Evolutionary conservation across 2,113 vertebrate species (phyloP).

Genomic region (Osmerus mordax): DNA sequence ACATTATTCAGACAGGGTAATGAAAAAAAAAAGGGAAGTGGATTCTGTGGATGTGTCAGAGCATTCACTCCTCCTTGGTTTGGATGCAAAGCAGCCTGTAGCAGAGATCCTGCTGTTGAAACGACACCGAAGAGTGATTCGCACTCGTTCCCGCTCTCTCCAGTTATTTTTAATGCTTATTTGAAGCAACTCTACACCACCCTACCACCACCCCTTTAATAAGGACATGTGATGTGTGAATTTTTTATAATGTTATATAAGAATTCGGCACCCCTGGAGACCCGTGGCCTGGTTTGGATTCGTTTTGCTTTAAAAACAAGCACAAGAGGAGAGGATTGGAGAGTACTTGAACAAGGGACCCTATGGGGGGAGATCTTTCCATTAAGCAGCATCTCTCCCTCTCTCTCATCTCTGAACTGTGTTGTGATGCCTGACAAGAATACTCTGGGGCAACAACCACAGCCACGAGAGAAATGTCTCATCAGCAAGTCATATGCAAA

Average conservation of each 20-base stretch:
- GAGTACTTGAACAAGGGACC: slow-evolving; percentile 34
- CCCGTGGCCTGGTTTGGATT: slow-evolving; percentile 66
- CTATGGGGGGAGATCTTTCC: slow-evolving; percentile 65
- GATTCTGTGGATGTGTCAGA: slow-evolving; percentile 26
- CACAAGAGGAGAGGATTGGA: slow-evolving; percentile 30
- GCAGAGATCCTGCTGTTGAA: slow-evolving; percentile 27
- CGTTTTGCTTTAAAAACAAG: slow-evolving; percentile 65
- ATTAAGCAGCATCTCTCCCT: slow-evolving; percentile 51
- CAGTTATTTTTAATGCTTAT: slow-evolving; percentile 59
- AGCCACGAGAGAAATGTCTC: slow-evolving; percentile 58
- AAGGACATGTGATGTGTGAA: slow-evolving; percentile 72
- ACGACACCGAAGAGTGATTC: slow-evolving; percentile 17
- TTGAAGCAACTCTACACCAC: slow-evolving; percentile 28
- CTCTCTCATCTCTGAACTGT: slow-evolving; percentile 67
- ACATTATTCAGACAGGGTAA: slow-evolving; percentile 48
- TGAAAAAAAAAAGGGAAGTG: slow-evolving; percentile 36
- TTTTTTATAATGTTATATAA: slow-evolving; percentile 78
- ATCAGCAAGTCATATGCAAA: slow-evolving; percentile 65
- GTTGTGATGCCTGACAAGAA: slow-evolving; percentile 69
- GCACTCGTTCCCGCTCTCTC: not conserved
- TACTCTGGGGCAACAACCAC: slow-evolving; percentile 62
- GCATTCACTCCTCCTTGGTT: slow-evolving; percentile 21
- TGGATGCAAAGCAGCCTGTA: slow-evolving; percentile 13
- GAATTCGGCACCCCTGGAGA: slow-evolving; percentile 65
- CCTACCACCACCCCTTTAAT: slow-evolving; percentile 35